Conservation (phyloP, 2,797 vertebrate species). For the Nyctibius grandis region DNA sequence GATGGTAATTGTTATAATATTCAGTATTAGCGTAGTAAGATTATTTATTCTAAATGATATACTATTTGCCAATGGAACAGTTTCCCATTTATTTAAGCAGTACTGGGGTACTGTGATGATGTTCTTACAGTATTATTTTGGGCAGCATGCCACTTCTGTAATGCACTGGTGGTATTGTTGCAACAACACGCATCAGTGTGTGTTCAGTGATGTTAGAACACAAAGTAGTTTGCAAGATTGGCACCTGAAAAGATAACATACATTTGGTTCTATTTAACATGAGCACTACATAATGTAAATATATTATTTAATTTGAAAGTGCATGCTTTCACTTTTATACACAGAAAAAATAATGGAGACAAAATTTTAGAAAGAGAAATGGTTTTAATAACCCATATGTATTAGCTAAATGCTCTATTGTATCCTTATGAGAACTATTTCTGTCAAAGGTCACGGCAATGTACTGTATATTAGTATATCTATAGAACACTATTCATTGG, state of each 20-base stretch:
- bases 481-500: not conserved
- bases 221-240: not conserved
- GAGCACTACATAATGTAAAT: not conserved
- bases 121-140: not conserved
- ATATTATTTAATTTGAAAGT: not conserved
- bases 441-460: not conserved
- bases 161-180: not conserved
- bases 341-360: not conserved
- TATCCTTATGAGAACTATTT: not conserved
- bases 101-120: not conserved
- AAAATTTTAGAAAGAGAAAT: not conserved
- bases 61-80: not conserved
- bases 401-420: not conserved
- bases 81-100: not conserved
- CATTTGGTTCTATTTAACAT: not conserved
- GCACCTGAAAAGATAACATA: not conserved
- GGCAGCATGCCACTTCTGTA: not conserved
- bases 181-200: not conserved
- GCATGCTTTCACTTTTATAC: not conserved
- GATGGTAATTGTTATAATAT: not conserved
- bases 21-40: not conserved
- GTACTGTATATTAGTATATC: not conserved
- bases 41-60: not conserved
- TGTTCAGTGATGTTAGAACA: not conserved
- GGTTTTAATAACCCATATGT: not conserved